phyloP scores from a whole-genome alignment of 2,113 vertebrate genomes.

The Datnioides undecimradiatus region DNA sequence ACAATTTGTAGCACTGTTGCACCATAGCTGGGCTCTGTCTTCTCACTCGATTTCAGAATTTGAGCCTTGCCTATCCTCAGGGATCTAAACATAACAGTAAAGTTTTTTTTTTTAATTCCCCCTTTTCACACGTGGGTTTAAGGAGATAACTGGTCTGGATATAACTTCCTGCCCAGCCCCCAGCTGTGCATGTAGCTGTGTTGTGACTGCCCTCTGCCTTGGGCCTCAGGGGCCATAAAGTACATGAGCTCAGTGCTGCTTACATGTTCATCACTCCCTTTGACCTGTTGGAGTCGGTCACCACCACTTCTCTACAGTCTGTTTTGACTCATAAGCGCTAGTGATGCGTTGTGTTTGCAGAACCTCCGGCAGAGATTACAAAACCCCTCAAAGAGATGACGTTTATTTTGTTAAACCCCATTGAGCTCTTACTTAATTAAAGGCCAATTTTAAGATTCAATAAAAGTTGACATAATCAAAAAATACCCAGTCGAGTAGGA shows the following conservation, averaged over 20 bases:
- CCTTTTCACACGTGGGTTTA: conserved; percentile 12
- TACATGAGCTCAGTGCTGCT: conserved; percentile 57
- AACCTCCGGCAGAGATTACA: conserved; percentile 42
- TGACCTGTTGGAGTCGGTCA: conserved; percentile 50
- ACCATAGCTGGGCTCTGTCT: not conserved
- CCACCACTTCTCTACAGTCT: conserved; percentile 14
- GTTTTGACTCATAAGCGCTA: conserved; percentile 21
- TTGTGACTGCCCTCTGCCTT: conserved; percentile 38
- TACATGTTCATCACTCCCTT: conserved; percentile 55
- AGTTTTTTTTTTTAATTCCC: not conserved
- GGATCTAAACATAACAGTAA: too few species aligned
- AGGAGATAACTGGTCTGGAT: conserved; percentile 44
- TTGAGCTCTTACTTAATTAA: not conserved
- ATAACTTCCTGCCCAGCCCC: conserved; percentile 58
- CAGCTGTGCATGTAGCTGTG: conserved; percentile 43
- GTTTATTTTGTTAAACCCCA: conserved; percentile 13
- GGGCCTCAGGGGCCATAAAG: conserved; percentile 57
- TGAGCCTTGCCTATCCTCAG: too few species aligned
- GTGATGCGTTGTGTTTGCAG: conserved; percentile 29
- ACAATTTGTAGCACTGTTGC: not conserved
- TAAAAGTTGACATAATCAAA: conserved; percentile 12
- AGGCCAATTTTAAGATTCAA: not conserved
- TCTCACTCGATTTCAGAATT: not conserved
- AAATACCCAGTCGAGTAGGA: not conserved
- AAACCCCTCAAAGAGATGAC: not conserved